Evolutionary conservation across 2,113 vertebrate species (phyloP), one percentile per base, ranked within the genome.

Genomic region (Sarotherodon lohbergeri): DNA sequence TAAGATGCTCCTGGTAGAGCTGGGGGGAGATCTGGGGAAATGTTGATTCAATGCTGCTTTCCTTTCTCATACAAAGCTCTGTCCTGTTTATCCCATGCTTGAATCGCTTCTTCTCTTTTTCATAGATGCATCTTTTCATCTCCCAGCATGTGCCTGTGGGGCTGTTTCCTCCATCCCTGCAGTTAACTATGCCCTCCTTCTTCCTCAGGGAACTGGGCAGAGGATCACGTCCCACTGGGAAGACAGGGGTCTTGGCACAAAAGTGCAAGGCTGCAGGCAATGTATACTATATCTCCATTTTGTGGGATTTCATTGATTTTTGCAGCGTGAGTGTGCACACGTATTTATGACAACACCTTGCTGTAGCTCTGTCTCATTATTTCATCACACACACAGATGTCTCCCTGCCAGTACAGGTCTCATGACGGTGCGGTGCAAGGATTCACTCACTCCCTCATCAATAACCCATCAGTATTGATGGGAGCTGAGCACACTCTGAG

Each of bases 381-480:
- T 92, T 94, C 78, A 84, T 86, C 85, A 84, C 56, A 71, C 73
- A 81, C 81, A 90, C 46, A 93, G 50, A 91, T 81, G 87, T 80
- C 86, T 87, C 57, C 80, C 78, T 89, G 84, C 85, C 85, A 86
- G 84, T 16, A 7, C 32, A 39, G 29, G 88, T 88, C 91, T 91
- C 80, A 83, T 89, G 90, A 88, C 54, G 61, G 63, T 89, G 79
- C 10, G 17, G 56, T 89, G 86, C 92, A 90, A 92, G 89, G 92
- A 90, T 91, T 92, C 91, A 86, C 90, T 92, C 89, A 68, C 88
- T 88, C 87, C 85, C 90, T 94, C 95, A 95, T 96, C 94, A 95
- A 95, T 96, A 95, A 96, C 89, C 91, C 94, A 96, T 95, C 92
- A 92, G 90, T 95, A 95, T 95, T 93, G 94, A 95, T 88, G 88